Evolutionary conservation across 92 coral and sea anemone genomes (phyloP).

Genomic region (Zoanthus gigantus): DNA sequence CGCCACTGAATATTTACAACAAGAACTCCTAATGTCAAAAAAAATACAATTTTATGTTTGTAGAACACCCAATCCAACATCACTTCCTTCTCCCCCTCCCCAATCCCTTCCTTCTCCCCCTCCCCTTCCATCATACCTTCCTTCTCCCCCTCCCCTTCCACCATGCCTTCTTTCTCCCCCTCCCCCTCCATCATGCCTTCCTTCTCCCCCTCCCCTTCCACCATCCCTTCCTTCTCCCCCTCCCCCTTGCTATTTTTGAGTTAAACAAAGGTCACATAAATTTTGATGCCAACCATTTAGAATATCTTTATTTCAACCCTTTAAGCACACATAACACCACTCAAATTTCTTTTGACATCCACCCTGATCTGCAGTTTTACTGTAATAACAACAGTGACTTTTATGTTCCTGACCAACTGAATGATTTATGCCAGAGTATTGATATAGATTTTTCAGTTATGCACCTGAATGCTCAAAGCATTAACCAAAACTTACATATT

Average conservation of each 20-base stretch:
- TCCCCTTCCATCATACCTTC: no score
- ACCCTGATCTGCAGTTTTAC: not conserved
- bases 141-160: no score
- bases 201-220: no score
- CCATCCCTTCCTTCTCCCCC: no score
- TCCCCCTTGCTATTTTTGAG: no score
- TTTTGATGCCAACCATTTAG: constrained; percentile 6
- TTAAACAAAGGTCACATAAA: not conserved
- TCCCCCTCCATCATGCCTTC: no score
- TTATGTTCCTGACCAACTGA: not conserved
- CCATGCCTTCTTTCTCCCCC: no score
- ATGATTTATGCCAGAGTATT: not conserved
- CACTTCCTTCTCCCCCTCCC: no score
- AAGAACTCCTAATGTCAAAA: constrained; percentile 74
- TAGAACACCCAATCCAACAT: no score
- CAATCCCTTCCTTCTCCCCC: no score
- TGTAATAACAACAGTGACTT: not conserved
- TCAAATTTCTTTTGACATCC: not conserved
- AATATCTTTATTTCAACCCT: not conserved
- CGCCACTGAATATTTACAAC: constrained; percentile 97
- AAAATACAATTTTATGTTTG: not conserved
- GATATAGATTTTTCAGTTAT: not conserved
- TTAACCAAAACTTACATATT: not conserved
- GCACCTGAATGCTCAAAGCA: not conserved
- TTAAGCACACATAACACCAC: not conserved